Evolutionary conservation across 2,888 invertebrate genomes (phyloP).

Genomic region (Brachyptera putata): DNA sequence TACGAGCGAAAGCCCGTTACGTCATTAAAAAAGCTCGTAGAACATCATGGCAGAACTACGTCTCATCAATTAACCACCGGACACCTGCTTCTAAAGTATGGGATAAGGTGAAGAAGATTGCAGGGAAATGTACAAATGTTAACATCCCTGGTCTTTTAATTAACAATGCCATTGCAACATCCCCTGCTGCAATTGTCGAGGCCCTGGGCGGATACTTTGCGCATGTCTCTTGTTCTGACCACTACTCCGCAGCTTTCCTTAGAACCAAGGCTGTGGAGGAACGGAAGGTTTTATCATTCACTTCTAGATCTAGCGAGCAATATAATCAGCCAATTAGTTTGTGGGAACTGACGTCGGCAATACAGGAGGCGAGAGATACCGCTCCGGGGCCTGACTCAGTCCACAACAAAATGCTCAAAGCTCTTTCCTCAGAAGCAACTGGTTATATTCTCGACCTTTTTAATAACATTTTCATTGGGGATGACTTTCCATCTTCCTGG

Average conservation of each 20-base stretch:
- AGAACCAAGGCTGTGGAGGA: neutral
- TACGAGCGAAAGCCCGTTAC: conserved; percentile 1
- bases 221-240: conserved; percentile 6
- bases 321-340: neutral
- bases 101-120: neutral
- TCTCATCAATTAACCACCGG: neutral
- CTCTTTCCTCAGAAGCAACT: neutral
- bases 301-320: neutral
- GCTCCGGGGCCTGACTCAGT: conserved; percentile 8
- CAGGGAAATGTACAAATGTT: neutral
- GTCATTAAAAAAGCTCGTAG: too few relatives aligned
- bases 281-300: neutral
- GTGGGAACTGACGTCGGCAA: neutral
- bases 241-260: neutral
- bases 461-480: conserved; percentile 6
- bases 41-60: neutral
- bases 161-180: neutral
- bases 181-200: neutral
- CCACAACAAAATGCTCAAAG: conserved; percentile 14
- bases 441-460: neutral
- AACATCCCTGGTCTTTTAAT: neutral
- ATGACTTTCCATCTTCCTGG: conserved; percentile 16
- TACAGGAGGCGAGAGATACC: neutral
- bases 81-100: neutral
- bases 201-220: neutral